phyloP scores from a whole-genome alignment of 2,888 invertebrate species.

The Apotomis capreana region DNA sequence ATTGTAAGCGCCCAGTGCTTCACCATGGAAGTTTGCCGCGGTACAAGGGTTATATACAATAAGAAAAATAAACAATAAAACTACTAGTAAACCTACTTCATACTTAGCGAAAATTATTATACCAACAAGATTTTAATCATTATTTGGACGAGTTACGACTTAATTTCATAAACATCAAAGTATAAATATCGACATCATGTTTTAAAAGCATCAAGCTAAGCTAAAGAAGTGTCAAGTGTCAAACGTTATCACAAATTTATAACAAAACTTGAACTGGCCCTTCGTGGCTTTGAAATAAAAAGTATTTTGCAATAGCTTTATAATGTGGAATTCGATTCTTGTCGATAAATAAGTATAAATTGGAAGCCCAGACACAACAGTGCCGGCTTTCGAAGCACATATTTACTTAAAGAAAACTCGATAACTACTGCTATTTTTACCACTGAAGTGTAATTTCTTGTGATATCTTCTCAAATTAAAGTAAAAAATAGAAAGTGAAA shows the following conservation, averaged over 20 bases:
- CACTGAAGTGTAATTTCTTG: neutral
- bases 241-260: slow-evolving; percentile 31
- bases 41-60: too few species aligned
- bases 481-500: slow-evolving; percentile 1
- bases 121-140: too few species aligned
- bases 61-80: too few species aligned
- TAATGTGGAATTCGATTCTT: slow-evolving; percentile 24
- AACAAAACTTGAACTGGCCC: neutral
- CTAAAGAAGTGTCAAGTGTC: slow-evolving; percentile 29
- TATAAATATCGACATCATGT: neutral
- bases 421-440: neutral
- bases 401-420: slow-evolving; percentile 12
- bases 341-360: slow-evolving; percentile 35
- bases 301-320: slow-evolving; percentile 4
- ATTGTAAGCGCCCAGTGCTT: too few species aligned
- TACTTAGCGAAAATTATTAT: too few species aligned
- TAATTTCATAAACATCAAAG: too few species aligned
- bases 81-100: too few species aligned
- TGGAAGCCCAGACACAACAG: slow-evolving; percentile 29
- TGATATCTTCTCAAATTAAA: neutral
- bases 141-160: too few species aligned
- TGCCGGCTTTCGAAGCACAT: slow-evolving; percentile 14
- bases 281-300: neutral
- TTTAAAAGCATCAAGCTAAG: slow-evolving; percentile 19
- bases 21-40: too few species aligned